A percentile compares a stretch with the other conserved stretches of the same genome.
Conservation (phyloP, 2,113 vertebrate species). For the Opisthocomus hoazin region DNA sequence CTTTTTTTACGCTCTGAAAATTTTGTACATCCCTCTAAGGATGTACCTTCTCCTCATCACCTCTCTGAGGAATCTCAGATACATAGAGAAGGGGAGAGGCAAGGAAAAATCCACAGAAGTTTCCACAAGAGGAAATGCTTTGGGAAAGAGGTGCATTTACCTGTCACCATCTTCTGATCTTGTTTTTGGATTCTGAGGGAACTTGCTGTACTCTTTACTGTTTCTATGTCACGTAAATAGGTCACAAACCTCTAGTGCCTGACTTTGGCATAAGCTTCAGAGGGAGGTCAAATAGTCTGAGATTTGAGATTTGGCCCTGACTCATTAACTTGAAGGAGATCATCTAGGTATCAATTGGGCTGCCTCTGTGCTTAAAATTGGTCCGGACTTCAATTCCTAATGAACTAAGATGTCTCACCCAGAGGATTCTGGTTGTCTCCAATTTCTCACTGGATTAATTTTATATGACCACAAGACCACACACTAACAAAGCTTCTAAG, state of each 20-base stretch:
- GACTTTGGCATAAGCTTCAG: not conserved
- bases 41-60: not conserved
- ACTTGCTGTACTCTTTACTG: not conserved
- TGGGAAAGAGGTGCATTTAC: not conserved
- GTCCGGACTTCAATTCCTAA: not conserved
- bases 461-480: not conserved
- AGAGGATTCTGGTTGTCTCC: not conserved
- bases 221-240: slow-evolving; percentile 22
- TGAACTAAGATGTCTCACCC: not conserved
- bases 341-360: not conserved
- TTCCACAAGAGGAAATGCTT: not conserved
- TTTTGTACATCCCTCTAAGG: not conserved
- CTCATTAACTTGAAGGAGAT: not conserved
- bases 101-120: slow-evolving; percentile 1
- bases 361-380: not conserved
- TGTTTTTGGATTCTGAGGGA: not conserved
- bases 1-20: slow-evolving; percentile 38
- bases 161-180: not conserved
- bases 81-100: not conserved
- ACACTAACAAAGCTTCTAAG: not conserved
- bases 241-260: not conserved
- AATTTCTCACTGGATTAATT: not conserved
- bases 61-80: not conserved
- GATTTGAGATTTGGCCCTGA: not conserved
- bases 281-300: not conserved